A percentile compares a stretch with the other conserved stretches of the same genome.
Conservation (phyloP, 2,888 invertebrate species). For the Lamellibrachia columna region DNA sequence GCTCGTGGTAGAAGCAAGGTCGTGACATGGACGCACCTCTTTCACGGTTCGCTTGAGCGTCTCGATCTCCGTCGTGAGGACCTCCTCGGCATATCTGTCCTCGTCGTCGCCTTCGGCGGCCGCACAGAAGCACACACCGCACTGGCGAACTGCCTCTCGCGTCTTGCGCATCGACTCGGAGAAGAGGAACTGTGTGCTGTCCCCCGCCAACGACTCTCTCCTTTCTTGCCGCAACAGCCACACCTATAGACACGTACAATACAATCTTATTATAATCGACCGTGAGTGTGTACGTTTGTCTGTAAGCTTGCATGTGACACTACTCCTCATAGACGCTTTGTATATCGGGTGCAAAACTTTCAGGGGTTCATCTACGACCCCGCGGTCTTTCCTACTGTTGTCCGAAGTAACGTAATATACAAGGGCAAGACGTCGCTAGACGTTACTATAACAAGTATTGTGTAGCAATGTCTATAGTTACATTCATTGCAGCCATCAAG, state of each 20-base stretch:
- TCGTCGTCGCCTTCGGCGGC: conserved; percentile 24
- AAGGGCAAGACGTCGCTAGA: no score
- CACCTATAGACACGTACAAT: not conserved
- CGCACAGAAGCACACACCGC: conserved; percentile 29
- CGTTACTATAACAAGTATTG: no score
- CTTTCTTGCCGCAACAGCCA: not conserved
- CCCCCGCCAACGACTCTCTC: not conserved
- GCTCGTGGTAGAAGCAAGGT: not conserved
- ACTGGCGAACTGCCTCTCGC: conserved; percentile 33
- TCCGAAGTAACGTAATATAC: no score
- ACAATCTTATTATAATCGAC: no score
- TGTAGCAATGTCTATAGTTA: no score
- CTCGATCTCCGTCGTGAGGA: conserved; percentile 39
- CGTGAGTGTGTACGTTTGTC: no score
- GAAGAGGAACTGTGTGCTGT: conserved; percentile 32
- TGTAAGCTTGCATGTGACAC: no score
- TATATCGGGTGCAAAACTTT: no score
- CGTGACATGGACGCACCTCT: conserved; percentile 30
- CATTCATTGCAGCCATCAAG: no score
- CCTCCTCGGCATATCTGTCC: conserved; percentile 39
- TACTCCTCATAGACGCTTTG: no score
- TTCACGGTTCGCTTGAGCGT: conserved; percentile 39
- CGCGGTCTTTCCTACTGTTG: no score
- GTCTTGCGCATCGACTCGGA: conserved; percentile 38
- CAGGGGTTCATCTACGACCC: no score